Evolutionary conservation across 2,888 invertebrate species (phyloP).

Genomic region (Pedicia rivosa): DNA sequence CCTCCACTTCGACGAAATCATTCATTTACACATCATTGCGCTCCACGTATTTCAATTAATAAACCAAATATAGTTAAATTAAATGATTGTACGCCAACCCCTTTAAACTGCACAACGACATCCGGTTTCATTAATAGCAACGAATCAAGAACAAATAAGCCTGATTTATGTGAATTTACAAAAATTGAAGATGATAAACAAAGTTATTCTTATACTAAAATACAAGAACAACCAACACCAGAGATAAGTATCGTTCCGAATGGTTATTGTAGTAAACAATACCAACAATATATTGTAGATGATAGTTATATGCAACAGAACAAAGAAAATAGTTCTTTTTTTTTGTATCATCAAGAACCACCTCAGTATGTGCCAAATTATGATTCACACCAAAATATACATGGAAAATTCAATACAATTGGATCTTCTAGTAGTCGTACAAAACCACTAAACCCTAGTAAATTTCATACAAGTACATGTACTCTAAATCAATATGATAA

Average conservation of each 20-base stretch:
- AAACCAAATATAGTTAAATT: conserved; percentile 17
- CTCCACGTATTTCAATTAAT: conserved; percentile 16
- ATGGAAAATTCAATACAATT: conserved; percentile 27
- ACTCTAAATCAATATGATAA: conserved; percentile 15
- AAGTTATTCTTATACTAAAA: no score
- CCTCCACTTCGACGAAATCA: conserved; percentile 19
- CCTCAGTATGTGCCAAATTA: conserved; percentile 13
- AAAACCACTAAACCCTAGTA: neutral
- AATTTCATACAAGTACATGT: conserved; percentile 1
- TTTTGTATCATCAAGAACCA: conserved; percentile 15
- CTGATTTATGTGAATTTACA: conserved; percentile 4
- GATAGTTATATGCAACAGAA: no score
- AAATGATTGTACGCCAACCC: conserved; percentile 27
- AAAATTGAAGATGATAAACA: neutral
- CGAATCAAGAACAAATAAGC: conserved; percentile 1
- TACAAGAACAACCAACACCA: no score
- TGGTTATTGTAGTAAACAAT: no score
- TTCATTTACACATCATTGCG: conserved; percentile 10
- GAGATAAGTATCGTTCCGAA: no score
- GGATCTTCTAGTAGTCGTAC: conserved; percentile 22
- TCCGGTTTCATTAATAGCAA: conserved; percentile 9
- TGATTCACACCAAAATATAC: conserved; percentile 8
- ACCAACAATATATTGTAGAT: no score
- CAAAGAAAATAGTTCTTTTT: conserved; percentile 13
- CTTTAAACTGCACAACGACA: conserved; percentile 26